Base-by-base conservation (phyloP, 2,888 invertebrate genomes). In the Anthophora plumipes region DNA sequence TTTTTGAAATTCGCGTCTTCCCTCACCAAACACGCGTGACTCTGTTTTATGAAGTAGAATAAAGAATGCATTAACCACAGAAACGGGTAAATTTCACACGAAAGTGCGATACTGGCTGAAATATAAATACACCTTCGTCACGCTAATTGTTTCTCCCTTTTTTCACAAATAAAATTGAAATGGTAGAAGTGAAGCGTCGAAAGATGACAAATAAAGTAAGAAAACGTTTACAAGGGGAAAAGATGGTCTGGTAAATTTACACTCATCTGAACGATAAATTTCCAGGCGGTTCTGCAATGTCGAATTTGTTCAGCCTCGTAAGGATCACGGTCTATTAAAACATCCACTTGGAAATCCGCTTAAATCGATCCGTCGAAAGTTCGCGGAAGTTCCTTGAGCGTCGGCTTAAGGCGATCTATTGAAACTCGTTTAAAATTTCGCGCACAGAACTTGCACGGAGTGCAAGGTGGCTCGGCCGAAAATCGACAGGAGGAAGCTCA, bases 371-470 rank as follows among this genome's bases (percentile, higher is more conserved):
- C 55, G 54, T n/a, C 52, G 67, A 57, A 81, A 75, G 75, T 79
- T 79, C 59, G 55, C n/a, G 52, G 48, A 57, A 74, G n/a, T 69
- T 80, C n/a, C 54, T 69, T 31, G 25, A 73, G 69, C 74, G 64
- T 61, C 54, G 66, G 66, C 69, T 79, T 74, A 68, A 64, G 74
- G 55, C 64, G 64, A 74, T 64, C 63, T 70, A 74, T 77, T 66
- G 71, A 59, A 66, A 69, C 78, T 76, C 78, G 76, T 68, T 75
- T 78, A 73, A 73, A 78, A 81, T 81, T 81, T 74, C 79, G 72
- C 20, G 20, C 63, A 41, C n/a, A 39, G 74, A 55, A 54, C 55
- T 46, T 20, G 7, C 25, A 11, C 20, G 39, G 67, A n/a, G 55
- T 61, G 31, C 39, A 37, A n/a, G 41, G 39, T 14, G 25, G 66